A percentile compares a stretch with the other conserved stretches of the same genome.
Evolutionary conservation across 2,888 invertebrate genomes (phyloP).

Genomic region (Lutraria lutraria): DNA sequence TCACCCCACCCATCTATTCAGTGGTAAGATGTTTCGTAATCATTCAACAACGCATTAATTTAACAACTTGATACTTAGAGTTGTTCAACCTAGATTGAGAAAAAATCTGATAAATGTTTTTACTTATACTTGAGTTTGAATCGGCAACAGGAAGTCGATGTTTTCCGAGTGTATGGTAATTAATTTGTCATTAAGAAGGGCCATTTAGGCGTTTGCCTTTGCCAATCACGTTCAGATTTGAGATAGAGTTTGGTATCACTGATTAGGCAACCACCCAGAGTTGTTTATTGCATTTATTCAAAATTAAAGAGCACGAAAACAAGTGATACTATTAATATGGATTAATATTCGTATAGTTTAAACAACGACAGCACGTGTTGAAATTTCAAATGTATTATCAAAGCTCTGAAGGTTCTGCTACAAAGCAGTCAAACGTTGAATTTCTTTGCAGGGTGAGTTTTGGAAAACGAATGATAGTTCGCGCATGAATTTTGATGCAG

Average conservation of each 20-base stretch:
- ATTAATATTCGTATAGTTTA: neutral
- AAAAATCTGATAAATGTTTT: neutral
- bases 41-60: neutral
- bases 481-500: too few species aligned
- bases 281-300: neutral
- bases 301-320: neutral
- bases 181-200: neutral
- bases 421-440: too few species aligned
- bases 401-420: too few species aligned
- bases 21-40: neutral
- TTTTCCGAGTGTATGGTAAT: neutral
- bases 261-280: neutral
- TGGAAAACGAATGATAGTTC: too few species aligned
- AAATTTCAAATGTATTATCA: too few species aligned
- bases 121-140: neutral
- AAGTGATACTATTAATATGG: neutral
- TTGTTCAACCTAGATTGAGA: neutral
- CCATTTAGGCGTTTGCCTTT: neutral
- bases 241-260: neutral
- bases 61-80: neutral
- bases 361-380: too few species aligned
- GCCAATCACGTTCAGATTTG: neutral
- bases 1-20: neutral
- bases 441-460: too few species aligned
- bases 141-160: neutral